Evolutionary conservation across 2,888 invertebrate genomes (phyloP), one percentile per base, ranked within the genome.

Genomic region (Rhopalosiphum nymphaeae): DNA sequence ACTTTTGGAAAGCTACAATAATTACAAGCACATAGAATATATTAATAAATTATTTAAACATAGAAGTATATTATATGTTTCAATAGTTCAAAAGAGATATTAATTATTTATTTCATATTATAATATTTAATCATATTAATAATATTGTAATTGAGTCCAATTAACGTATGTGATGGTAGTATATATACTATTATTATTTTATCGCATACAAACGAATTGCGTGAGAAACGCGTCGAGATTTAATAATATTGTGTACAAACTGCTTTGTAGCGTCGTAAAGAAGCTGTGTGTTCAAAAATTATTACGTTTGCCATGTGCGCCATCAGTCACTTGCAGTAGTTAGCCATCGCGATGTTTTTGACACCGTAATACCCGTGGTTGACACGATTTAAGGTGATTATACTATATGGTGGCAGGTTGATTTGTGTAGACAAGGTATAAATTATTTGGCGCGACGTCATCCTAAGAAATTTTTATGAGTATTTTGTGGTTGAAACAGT

Each of bases 331-430:
- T 57, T n/a, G 57, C 78, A 78, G 16, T 26, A 36, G 9, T 57
- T 44, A 29, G 44, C 57, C 46, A 21, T n/a, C 29, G 25, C 42
- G 42, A 0, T 57, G 57, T 16, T 29, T 89, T 57, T 89, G 57
- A 89, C 89, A 89, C 13, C 57, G 21, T 89, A 89, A 89, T 61
- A 89, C 89, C 89, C 89, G 1, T 9, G 57, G 57, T n/a, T 89
- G 89, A 89, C 89, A 21, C 2, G 89, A 16, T 44, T 29, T 89
- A 89, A 89, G n/a, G 89, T 42, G 42, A n/a, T 13, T n/a, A 26
- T 26, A 29, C 56, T 25, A 53, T 53, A 9, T 36, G 36, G 36
- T 36, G 16, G 13, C 16, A 44, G 89, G 29, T 89, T 89, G 57
- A 89, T 89, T 89, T 16, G 42, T 21, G 89, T 16, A 29, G 16